These are phyloP conservation scores for Rhabdornis inornatus DNA, from an alignment of 2,113 vertebrate genomes.

Conservation along the genomic window DNA sequence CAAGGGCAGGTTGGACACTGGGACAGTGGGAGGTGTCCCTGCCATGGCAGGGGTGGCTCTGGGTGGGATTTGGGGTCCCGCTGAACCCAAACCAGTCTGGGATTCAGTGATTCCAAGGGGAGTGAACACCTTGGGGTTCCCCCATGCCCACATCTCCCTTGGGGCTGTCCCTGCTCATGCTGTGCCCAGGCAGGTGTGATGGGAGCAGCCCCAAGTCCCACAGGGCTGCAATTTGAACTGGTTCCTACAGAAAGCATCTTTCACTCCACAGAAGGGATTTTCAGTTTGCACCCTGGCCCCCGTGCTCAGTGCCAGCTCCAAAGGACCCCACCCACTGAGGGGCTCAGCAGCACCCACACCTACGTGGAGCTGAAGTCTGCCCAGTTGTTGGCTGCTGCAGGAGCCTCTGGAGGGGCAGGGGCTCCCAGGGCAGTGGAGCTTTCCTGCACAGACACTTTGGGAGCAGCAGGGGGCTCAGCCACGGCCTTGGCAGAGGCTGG, in stretches of 20 bases:
- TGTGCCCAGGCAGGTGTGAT: not conserved
- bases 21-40: not conserved
- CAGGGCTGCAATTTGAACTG: not conserved
- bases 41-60: not conserved
- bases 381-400: constrained; percentile 89
- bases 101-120: not conserved
- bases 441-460: constrained; percentile 76
- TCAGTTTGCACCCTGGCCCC: not conserved
- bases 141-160: not conserved
- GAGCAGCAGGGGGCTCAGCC: constrained; percentile 49
- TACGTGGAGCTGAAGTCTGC: constrained; percentile 98
- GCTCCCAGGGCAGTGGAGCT: constrained; percentile 46
- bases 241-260: not conserved
- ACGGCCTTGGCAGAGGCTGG: constrained; percentile 76
- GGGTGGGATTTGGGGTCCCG: rapidly evolving
- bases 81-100: not conserved
- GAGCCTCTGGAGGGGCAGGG: constrained; percentile 60
- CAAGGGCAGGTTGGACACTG: not conserved
- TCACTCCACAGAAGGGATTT: not conserved
- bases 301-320: not conserved
- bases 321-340: not conserved
- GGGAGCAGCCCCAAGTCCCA: not conserved
- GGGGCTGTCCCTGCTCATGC: not conserved
- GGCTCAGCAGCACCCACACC: constrained; percentile 34
- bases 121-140: not conserved